Percentiles rank a stretch among this genome's conserved stretches.
Evolutionary conservation across 2,113 vertebrate species (phyloP).

Genomic region (Saccopteryx bilineata): DNA sequence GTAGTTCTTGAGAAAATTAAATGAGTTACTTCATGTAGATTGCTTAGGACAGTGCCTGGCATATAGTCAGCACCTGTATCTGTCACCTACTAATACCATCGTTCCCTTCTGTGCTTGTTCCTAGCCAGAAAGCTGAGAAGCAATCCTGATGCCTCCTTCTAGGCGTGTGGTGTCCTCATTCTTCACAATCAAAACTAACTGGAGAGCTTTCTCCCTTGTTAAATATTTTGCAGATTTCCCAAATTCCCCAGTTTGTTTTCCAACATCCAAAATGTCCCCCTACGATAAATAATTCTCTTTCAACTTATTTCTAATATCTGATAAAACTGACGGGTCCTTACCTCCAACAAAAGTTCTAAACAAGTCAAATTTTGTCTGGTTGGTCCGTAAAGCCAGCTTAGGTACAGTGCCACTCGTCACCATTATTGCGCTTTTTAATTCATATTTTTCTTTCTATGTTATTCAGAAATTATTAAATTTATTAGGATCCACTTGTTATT

Average conservation of each 20-base stretch:
- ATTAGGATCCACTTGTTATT: background rate
- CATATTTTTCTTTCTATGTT: background rate
- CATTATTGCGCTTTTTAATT: background rate
- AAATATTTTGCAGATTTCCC: background rate
- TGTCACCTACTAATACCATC: background rate
- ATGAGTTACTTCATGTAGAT: background rate
- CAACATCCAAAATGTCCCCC: background rate
- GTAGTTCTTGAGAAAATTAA: constrained; percentile 10
- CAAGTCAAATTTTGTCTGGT: background rate
- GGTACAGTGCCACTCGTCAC: background rate
- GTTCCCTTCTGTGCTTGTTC: background rate
- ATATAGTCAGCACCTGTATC: background rate
- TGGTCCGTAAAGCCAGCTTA: background rate
- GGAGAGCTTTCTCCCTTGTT: background rate
- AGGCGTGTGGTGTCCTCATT: background rate
- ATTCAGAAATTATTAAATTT: constrained; percentile 12
- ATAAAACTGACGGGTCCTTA: constrained; percentile 4
- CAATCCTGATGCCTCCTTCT: background rate
- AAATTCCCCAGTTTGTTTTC: constrained; percentile 10
- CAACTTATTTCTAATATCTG: background rate
- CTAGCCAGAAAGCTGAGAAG: no score
- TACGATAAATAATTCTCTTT: background rate
- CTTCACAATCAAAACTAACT: background rate
- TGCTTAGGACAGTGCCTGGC: background rate
- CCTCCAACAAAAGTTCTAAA: background rate